Evolutionary conservation across 2,113 vertebrate species (phyloP), one percentile per base, ranked within the genome.

Genomic region (Asarcornis scutulata): DNA sequence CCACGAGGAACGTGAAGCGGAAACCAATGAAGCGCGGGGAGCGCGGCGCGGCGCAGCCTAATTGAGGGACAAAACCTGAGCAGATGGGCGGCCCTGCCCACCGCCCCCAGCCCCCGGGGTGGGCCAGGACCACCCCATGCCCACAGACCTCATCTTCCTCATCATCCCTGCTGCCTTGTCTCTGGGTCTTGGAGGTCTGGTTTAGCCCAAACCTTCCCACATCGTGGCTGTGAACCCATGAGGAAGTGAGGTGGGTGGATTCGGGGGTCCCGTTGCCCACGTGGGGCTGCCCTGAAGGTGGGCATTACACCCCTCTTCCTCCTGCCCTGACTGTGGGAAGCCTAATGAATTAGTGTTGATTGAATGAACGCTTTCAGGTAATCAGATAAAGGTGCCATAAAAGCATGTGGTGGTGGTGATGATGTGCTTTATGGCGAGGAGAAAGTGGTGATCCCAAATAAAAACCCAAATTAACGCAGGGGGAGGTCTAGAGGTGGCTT

Each of bases 321-420:
- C 81, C 81, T 1, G 5, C 63, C 1, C 2, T 1, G 3, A 77
- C 60, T 3, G 2, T 22, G 67, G 71, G 82, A 95, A 87, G 89
- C 93, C 95, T 95, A 96, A 95, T 95, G 89, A 96, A 91, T 95
- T 94, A 95, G 92, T 94, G 96, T 89, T 96, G 94, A 95, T 96
- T 89, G 95, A 96, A 84, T 89, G 95, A 96, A 84, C 94, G 82
- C 93, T 94, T 92, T 88, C 79, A 83, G 93, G 95, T 96, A 96
- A 95, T 96, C 94, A 96, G 93, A 92, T 93, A 93, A 91, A 96
- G 84, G 81, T 94, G 91, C 94, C 93, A 96, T 97, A 96, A 96
- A 95, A 97, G 91, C 59, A 63, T 86, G 95, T 95, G 93, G 79
- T 71, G 42, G 40, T 73, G 87, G 88, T 80, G 94, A 95, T 95